Percentiles rank a stretch among this genome's conserved stretches.
These are phyloP conservation scores for Hylaeus anthracinus DNA, from an alignment of 1,140 invertebrate species.

Conservation along the genomic window DNA sequence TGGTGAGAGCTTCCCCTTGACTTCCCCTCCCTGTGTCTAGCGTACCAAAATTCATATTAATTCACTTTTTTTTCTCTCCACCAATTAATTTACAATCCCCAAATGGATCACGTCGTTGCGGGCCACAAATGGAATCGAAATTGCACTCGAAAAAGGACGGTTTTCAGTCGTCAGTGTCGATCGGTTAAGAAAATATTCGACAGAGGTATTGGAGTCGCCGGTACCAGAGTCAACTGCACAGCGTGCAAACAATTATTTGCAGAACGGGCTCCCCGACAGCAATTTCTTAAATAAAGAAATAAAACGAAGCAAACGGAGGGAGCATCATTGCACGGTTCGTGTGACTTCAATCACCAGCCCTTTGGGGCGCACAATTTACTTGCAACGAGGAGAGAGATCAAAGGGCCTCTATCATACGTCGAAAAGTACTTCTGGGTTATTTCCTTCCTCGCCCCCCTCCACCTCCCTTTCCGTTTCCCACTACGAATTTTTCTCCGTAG, in stretches of 20 bases:
- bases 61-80: no score
- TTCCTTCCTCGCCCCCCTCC: conserved; percentile 11
- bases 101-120: no score
- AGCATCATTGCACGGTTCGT: conserved; percentile 51
- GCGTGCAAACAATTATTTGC: conserved; percentile 28
- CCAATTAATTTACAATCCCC: no score
- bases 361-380: conserved; percentile 47
- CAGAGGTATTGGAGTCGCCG: neutral
- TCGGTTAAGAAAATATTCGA: no score
- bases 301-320: conserved; percentile 18
- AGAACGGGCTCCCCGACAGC: neutral
- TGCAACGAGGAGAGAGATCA: conserved; percentile 35
- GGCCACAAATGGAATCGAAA: no score
- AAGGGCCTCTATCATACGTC: conserved; percentile 38
- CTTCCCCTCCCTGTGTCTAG: no score
- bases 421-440: conserved; percentile 22
- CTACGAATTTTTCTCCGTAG: neutral
- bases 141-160: no score
- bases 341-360: conserved; percentile 54
- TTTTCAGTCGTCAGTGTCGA: no score
- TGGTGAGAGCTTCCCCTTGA: no score
- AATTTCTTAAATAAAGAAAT: conserved; percentile 42
- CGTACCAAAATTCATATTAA: no score
- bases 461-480: neutral
- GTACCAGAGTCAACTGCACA: neutral